phyloP scores from a whole-genome alignment of 2,113 vertebrate species.

The Actinemys pallida region DNA sequence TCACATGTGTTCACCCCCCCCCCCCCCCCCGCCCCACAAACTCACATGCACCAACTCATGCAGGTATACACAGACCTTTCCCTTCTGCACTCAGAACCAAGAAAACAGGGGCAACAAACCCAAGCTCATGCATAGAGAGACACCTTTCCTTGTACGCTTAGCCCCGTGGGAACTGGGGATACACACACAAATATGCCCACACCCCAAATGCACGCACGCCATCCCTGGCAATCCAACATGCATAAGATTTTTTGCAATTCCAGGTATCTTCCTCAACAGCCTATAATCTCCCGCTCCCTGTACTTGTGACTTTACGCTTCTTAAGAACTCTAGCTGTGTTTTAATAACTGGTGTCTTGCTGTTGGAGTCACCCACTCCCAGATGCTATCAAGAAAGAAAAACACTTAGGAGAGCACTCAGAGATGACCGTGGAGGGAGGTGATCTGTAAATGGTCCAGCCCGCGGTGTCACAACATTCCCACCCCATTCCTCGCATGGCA shows the following conservation, averaged over 20 bases:
- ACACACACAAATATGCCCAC: neutral
- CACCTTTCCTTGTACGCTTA: neutral
- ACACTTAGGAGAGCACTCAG: neutral
- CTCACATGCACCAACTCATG: fast-evolving
- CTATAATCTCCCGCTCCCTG: neutral
- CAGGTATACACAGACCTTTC: neutral
- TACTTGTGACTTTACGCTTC: neutral
- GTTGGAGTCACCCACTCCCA: neutral
- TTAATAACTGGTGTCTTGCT: fast-evolving
- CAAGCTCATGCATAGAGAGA: neutral
- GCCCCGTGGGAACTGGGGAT: neutral
- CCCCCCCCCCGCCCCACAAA: fast-evolving
- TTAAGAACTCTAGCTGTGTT: neutral
- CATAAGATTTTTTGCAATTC: neutral
- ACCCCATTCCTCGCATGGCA: conserved; percentile 50
- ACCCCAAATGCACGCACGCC: neutral
- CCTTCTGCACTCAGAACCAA: neutral
- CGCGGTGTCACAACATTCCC: conserved; percentile 22
- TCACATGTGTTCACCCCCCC: too few species aligned
- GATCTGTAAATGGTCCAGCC: neutral
- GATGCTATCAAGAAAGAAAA: neutral
- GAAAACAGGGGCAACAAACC: neutral
- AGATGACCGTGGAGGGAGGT: neutral
- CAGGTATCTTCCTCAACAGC: neutral
- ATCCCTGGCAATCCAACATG: neutral